Conservation (phyloP, 1,140 invertebrate genomes). For the Acromyrmex charruanus region DNA sequence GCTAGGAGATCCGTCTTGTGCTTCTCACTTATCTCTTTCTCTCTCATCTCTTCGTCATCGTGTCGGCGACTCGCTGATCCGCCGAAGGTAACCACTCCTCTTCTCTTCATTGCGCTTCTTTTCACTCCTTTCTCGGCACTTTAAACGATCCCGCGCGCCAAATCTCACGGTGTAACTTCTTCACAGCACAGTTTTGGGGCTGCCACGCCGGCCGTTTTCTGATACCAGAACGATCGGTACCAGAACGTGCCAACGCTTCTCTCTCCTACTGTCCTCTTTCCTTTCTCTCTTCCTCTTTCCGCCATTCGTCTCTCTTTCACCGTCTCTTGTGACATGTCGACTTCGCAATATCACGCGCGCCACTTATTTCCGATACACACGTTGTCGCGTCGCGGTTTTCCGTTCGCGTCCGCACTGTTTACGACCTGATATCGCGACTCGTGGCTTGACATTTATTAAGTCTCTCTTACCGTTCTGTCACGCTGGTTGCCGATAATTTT, state of each 20-base stretch:
- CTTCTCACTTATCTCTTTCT: not conserved
- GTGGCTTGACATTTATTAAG: conserved; percentile 20
- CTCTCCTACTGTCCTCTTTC: conserved; percentile 9
- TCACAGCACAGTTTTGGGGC: not conserved
- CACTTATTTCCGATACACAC: conserved; percentile 50
- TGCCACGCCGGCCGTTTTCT: not conserved
- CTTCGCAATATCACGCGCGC: conserved; percentile 57
- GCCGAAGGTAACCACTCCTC: conserved; percentile 41
- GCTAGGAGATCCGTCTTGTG: not conserved
- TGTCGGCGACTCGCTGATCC: conserved; percentile 26
- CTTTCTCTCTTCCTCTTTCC: conserved; percentile 6
- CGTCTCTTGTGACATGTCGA: conserved; percentile 60
- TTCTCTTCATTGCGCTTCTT: conserved; percentile 22
- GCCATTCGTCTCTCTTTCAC: conserved; percentile 32
- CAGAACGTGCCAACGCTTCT: conserved; percentile 44
- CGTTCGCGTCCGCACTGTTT: conserved; percentile 16
- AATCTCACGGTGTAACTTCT: not conserved
- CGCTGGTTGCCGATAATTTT: not conserved
- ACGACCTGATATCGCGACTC: conserved; percentile 4
- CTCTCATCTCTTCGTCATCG: not conserved
- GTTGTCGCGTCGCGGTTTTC: conserved; percentile 46
- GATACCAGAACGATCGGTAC: conserved; percentile 15
- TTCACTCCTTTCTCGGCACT: conserved; percentile 29
- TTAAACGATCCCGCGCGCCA: conserved; percentile 7
- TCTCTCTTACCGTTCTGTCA: not conserved